Evolutionary conservation across 2,888 invertebrate genomes (phyloP).

Genomic region (Bedellia somnulentella): DNA sequence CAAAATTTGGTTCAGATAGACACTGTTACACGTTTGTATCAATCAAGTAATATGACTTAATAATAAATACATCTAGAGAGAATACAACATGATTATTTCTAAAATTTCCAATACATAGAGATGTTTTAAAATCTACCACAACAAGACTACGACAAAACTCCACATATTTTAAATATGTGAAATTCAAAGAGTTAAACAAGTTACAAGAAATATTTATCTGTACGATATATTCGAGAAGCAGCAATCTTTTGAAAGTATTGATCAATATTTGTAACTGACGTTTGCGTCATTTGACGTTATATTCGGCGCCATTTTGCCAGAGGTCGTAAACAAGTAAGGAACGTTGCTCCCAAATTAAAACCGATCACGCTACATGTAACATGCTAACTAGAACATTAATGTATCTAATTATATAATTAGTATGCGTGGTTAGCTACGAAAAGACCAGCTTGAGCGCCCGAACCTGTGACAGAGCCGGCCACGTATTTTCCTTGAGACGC

Average conservation of each 20-base stretch:
- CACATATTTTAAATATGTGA: conserved; percentile 3
- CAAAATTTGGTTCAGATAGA: too few relatives aligned
- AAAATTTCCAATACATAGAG: conserved; percentile 1
- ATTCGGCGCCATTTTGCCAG: too few relatives aligned
- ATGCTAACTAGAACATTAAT: too few relatives aligned
- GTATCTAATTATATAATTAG: conserved; percentile 66
- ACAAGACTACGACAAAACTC: not conserved
- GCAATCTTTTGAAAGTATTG: not conserved
- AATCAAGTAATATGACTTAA: too few relatives aligned
- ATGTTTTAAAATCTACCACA: not conserved
- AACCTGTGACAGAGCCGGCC: conserved; percentile 82
- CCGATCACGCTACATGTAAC: too few relatives aligned
- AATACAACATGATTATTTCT: not conserved
- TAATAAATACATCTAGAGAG: too few relatives aligned
- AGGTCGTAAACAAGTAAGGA: too few relatives aligned
- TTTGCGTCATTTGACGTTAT: too few relatives aligned
- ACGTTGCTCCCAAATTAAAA: too few relatives aligned
- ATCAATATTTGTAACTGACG: not conserved
- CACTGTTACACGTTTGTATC: too few relatives aligned
- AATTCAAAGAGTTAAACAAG: not conserved
- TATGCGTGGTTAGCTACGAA: conserved; percentile 97
- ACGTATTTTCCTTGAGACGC: conserved; percentile 90
- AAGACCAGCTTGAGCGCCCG: conserved; percentile 83
- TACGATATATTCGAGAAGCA: conserved; percentile 4
- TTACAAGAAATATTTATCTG: conserved; percentile 3